Evolutionary conservation across 2,113 vertebrate species (phyloP).

Genomic region (Pterophyllum scalare): DNA sequence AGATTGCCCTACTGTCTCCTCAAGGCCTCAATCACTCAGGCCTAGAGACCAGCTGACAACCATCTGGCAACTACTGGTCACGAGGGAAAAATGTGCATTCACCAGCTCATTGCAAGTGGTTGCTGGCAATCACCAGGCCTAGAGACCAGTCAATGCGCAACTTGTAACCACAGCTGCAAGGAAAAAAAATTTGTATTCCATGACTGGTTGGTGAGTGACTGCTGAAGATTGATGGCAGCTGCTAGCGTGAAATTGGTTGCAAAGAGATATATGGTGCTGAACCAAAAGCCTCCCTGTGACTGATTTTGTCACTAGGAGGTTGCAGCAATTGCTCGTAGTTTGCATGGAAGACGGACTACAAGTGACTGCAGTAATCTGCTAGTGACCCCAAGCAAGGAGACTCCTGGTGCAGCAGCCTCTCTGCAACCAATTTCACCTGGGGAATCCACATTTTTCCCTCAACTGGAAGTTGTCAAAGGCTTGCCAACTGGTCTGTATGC

Average conservation of each 20-base stretch:
- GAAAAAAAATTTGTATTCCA: fast-evolving
- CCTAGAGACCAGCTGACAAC: neutral
- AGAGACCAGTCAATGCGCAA: neutral
- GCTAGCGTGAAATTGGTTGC: neutral
- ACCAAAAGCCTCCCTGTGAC: fast-evolving
- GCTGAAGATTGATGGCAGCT: neutral
- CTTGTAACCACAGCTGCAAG: neutral
- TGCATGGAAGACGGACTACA: neutral
- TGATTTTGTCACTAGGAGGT: neutral
- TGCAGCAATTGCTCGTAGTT: neutral
- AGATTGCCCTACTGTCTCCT: neutral
- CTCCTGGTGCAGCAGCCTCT: neutral
- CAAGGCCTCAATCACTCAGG: neutral
- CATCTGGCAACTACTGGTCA: neutral
- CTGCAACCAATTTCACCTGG: neutral
- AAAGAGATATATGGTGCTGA: neutral
- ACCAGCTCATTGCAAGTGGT: neutral
- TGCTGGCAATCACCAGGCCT: neutral
- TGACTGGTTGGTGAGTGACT: too few relatives aligned
- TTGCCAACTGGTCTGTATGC: fast-evolving
- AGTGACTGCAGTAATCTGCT: neutral
- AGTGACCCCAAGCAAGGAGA: neutral
- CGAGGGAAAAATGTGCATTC: neutral
- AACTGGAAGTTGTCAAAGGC: neutral
- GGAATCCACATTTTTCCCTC: neutral